Evolutionary conservation across 2,888 invertebrate species (phyloP).

Genomic region (Cryptus armator): DNA sequence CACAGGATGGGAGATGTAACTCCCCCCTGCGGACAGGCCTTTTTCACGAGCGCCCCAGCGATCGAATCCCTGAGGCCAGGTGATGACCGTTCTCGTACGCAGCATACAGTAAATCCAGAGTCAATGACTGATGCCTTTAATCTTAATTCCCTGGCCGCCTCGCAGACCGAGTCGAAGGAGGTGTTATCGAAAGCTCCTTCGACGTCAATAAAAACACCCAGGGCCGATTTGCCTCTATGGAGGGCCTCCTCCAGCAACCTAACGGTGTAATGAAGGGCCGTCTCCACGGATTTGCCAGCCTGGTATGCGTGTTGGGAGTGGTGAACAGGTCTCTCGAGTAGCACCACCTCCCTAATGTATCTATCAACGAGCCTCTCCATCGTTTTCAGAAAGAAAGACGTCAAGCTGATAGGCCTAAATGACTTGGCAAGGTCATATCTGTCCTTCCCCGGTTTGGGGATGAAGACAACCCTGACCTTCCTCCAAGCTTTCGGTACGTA

Average conservation of each 20-base stretch:
- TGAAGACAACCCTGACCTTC: too few species aligned
- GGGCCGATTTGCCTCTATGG: constrained; percentile 6
- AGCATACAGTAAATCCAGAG: constrained; percentile 54
- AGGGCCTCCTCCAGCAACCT: constrained; percentile 44
- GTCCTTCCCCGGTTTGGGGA: too few species aligned
- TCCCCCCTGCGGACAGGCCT: constrained; percentile 56
- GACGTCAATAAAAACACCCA: constrained; percentile 66
- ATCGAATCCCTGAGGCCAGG: constrained; percentile 20
- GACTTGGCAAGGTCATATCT: too few species aligned
- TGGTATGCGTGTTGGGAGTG: too few species aligned
- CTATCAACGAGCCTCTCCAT: too few species aligned
- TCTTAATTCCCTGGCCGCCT: constrained; percentile 8
- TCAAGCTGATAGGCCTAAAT: too few species aligned
- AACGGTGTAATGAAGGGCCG: too few species aligned
- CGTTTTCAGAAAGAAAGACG: too few species aligned
- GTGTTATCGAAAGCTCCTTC: constrained; percentile 68
- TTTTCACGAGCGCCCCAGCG: constrained; percentile 18
- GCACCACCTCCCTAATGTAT: too few species aligned
- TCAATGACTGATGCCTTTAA: constrained; percentile 21
- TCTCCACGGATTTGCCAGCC: too few species aligned
- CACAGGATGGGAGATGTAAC: constrained; percentile 57
- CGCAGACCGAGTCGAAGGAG: constrained; percentile 46
- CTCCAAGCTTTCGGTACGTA: too few species aligned
- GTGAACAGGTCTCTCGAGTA: too few species aligned
- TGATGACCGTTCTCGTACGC: neutral